Evolutionary conservation across 2,797 vertebrate species (phyloP), one percentile per base, ranked within the genome.

Genomic region (Bradypodion pumilum): DNA sequence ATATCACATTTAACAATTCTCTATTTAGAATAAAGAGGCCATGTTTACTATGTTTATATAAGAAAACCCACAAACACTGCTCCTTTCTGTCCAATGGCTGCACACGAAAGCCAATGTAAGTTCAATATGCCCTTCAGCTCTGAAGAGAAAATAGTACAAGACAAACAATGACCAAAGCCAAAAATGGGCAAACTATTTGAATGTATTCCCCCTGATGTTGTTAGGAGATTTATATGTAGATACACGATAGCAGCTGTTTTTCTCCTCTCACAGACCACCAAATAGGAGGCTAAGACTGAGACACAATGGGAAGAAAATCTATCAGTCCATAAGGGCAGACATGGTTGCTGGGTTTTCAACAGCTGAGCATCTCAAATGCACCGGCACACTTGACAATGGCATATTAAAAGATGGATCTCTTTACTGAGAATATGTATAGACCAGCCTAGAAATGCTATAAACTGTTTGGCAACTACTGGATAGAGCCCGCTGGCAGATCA

Each of bases 151-250:
- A 95, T 89, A 96, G 95, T 91, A 91, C 76, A 82, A 93, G 90
- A 91, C 92, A 90, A 95, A 96, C 7, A 90, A 95, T 86, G 92
- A 92, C 86, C 90, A 89, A 74, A 81, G 89, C 95, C 95, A 95
- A 97, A 97, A 95, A 97, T 95, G 96, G 97, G 93, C 94, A 97
- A 97, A 96, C 92, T 94, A 97, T 96, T 96, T 95, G 82, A 87
- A 94, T 94, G 88, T 60, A 85, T 91, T 95, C 87, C 85, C n/a
- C 93, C 78, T 84, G 86, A 94, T 92, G 93, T 87, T 62, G 84
- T 82, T 91, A 95, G 95, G 93, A 95, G 92, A 90, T 96, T 95
- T 95, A 94, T 94, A 94, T 91, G 93, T 92, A 93, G 94, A 94
- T 62, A 77, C 81, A 87, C 81, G 84, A 94, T 56, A 93, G 92